Percentiles rank a stretch among this genome's conserved stretches.
phyloP scores from a whole-genome alignment of 2,113 vertebrate species.

The Eurypyga helias region DNA sequence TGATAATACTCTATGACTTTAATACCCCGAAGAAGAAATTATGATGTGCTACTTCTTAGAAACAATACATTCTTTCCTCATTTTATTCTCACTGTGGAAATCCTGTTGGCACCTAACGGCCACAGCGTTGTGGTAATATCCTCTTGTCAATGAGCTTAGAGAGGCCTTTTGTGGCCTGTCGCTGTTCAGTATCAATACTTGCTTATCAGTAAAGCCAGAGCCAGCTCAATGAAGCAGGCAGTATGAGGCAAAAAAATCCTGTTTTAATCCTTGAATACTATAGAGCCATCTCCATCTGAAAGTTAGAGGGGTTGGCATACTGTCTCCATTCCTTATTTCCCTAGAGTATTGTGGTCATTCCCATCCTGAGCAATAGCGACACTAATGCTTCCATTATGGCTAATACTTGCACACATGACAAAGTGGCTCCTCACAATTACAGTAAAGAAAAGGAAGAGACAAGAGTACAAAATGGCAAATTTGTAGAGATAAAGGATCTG shows the following conservation, averaged over 20 bases:
- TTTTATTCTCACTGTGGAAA: not conserved
- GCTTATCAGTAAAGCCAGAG: slow-evolving; percentile 51
- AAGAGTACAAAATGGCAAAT: not conserved
- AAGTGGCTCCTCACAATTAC: not conserved
- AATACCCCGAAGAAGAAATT: not conserved
- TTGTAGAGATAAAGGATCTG: not conserved
- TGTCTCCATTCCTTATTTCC: not conserved
- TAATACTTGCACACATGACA: not conserved
- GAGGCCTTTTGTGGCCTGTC: not conserved
- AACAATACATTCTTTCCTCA: not conserved
- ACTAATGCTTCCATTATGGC: slow-evolving; percentile 25
- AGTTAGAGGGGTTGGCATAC: not conserved
- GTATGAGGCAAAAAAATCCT: not conserved
- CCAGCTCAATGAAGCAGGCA: not conserved
- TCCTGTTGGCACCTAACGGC: not conserved
- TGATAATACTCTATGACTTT: not conserved
- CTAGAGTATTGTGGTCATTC: not conserved
- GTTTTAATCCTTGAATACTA: slow-evolving; percentile 16
- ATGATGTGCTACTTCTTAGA: not conserved
- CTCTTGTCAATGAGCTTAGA: not conserved
- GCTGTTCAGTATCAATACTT: not conserved
- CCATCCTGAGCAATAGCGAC: not conserved
- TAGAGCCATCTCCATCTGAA: not conserved
- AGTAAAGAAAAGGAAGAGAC: not conserved
- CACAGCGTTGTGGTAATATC: not conserved